These are phyloP conservation scores for Colletes collaris DNA, from an alignment of 2,888 invertebrate genomes.

Conservation along the genomic window DNA sequence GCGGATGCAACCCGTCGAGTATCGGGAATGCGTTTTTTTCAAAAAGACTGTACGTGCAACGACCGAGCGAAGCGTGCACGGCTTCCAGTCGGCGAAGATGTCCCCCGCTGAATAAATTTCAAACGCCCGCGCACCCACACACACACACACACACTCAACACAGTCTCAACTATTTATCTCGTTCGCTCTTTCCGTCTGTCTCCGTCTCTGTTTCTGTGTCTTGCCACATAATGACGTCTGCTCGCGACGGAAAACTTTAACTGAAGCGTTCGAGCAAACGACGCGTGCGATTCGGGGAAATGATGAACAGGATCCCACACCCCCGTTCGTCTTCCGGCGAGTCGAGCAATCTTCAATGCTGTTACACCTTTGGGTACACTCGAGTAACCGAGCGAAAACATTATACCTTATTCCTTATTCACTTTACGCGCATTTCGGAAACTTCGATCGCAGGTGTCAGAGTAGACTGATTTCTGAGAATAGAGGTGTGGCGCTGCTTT, in stretches of 20 bases:
- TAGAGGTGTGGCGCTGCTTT: no score
- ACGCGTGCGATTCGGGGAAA: conserved; percentile 28
- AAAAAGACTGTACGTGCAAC: conserved; percentile 32
- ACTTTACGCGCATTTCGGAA: no score
- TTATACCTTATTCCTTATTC: no score
- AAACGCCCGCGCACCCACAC: background rate
- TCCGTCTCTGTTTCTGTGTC: background rate
- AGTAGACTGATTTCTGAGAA: no score
- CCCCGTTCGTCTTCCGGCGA: background rate
- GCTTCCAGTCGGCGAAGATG: conserved; percentile 2
- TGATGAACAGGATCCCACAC: conserved; percentile 18
- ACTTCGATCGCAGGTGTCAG: no score
- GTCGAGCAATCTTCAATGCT: background rate
- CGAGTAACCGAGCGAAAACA: no score
- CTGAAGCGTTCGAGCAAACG: conserved; percentile 31
- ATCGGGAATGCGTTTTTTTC: conserved; percentile 30
- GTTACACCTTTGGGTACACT: no score
- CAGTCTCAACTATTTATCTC: no score
- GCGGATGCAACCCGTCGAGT: conserved; percentile 5
- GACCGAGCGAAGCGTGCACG: conserved; percentile 17
- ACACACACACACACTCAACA: no score
- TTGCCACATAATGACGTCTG: conserved; percentile 47
- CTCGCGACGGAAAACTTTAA: conserved; percentile 29
- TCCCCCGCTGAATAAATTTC: conserved; percentile 23
- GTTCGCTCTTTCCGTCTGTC: background rate